phyloP scores from a whole-genome alignment of 2,888 invertebrate genomes.

The Pseudococcus longispinus region DNA sequence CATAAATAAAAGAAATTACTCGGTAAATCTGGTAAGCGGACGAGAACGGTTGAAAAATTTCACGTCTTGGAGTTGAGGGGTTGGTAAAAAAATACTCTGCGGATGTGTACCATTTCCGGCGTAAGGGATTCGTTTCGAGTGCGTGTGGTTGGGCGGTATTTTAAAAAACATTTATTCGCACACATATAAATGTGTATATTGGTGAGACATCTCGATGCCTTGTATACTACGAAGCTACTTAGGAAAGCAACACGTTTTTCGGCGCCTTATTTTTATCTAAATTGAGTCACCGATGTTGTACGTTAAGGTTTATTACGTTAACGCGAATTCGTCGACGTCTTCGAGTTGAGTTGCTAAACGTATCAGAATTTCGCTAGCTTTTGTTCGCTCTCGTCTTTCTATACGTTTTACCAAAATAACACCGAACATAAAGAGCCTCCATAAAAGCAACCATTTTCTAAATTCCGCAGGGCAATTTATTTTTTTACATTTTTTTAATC shows the following conservation, averaged over 20 bases:
- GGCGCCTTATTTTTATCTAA: slow-evolving; percentile 7
- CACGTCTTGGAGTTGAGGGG: background rate
- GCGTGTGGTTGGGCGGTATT: background rate
- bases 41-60: slow-evolving; percentile 15
- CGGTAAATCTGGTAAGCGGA: slow-evolving; percentile 26
- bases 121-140: background rate
- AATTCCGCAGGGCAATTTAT: slow-evolving; percentile 25
- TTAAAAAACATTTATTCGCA: slow-evolving; percentile 13
- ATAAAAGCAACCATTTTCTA: slow-evolving; percentile 31
- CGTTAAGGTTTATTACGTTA: slow-evolving; percentile 7
- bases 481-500: slow-evolving; percentile 38
- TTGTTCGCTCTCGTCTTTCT: background rate
- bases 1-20: slow-evolving; percentile 43
- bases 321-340: background rate
- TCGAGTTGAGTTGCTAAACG: background rate
- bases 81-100: background rate
- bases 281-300: slow-evolving; percentile 13
- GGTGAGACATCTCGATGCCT: background rate
- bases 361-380: background rate
- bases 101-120: background rate
- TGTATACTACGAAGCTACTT: background rate
- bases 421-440: background rate
- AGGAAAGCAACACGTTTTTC: slow-evolving; percentile 12
- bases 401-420: background rate
- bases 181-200: background rate